Evolutionary conservation across 2,113 vertebrate genomes (phyloP), one percentile per base, ranked within the genome.

Genomic region (Caranx melampygus): DNA sequence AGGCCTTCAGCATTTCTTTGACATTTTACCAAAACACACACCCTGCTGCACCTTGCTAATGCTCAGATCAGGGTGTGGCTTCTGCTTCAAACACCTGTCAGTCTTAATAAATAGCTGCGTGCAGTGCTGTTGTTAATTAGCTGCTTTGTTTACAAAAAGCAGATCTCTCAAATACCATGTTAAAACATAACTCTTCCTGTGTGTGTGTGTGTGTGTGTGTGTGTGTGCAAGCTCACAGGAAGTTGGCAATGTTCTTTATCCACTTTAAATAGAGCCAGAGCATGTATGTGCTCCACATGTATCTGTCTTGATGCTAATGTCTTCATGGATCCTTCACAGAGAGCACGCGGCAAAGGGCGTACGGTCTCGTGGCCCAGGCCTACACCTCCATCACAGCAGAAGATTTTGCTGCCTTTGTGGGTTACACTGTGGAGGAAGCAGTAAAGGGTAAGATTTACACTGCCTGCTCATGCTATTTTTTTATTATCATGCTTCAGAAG

Each of bases 341-440:
- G 88, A 96, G 96, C 1, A 98, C 97, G 0, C 92, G 97, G 73
- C 95, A 96, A 52, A 88, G 97, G 40, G 98, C 97, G 0, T 98
- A 99, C 60, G 89, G 95, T 6, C 93, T 99, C 40, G 97, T 99
- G 79, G 97, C 98, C 5, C 98, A 99, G 91, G 98, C 97, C 0
- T 99, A 99, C 84, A 99, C 98, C 16, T 99, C 97, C 26, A 98
- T 99, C 85, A 86, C 95, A 2, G 97, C 96, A 0, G 97, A 99
- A 0, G 98, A 99, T 59, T 97, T 99, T 2, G 97, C 98, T 2
- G 96, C 97, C 26, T 99, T 98, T 55, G 97, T 99, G 0, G 98
- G 98, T 14, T 97, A 98, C 88, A 95, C 98, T 3, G 97, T 99
- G 54, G 97, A 99, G 77, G 97, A 99, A 64, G 97, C 98, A 2